Evolutionary conservation across 2,113 vertebrate genomes (phyloP).

Genomic region (Neoarius graeffei): DNA sequence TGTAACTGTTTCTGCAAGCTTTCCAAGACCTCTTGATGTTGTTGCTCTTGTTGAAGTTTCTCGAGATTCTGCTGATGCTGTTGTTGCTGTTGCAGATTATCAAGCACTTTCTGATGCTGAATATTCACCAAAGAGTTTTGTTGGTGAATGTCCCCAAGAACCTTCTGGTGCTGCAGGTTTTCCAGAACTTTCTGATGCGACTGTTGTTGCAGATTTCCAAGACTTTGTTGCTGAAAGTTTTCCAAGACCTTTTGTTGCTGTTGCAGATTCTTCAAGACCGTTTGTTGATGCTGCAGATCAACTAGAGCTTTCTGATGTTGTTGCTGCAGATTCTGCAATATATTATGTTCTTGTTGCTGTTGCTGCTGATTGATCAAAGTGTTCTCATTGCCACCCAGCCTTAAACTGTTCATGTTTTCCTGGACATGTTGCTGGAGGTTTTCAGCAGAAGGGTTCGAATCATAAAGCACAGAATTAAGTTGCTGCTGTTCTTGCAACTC

Average conservation of each 20-base stretch:
- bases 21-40: slow-evolving; percentile 80
- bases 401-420: slow-evolving; percentile 84
- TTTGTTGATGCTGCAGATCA: slow-evolving; percentile 73
- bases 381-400: slow-evolving; percentile 78
- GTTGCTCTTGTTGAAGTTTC: slow-evolving; percentile 66
- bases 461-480: slow-evolving; percentile 75
- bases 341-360: slow-evolving; percentile 71
- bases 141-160: slow-evolving; percentile 63
- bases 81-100: slow-evolving; percentile 74
- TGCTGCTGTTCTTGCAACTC: slow-evolving; percentile 85
- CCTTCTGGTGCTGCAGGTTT: slow-evolving; percentile 70
- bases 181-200: slow-evolving; percentile 67
- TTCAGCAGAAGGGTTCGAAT: slow-evolving; percentile 68
- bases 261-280: slow-evolving; percentile 55
- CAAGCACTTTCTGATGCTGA: slow-evolving; percentile 78
- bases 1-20: slow-evolving; percentile 77
- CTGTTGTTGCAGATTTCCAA: slow-evolving; percentile 60
- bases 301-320: slow-evolving; percentile 82
- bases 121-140: slow-evolving; percentile 67
- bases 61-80: slow-evolving; percentile 75
- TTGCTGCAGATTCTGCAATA: slow-evolving; percentile 66
- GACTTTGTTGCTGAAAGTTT: slow-evolving; percentile 62
- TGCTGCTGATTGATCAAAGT: slow-evolving; percentile 82
- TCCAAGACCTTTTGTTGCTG: slow-evolving; percentile 68
- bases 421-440: slow-evolving; percentile 77